A percentile compares a stretch with the other conserved stretches of the same genome.
Evolutionary conservation across 2,888 invertebrate genomes (phyloP).

Genomic region (Penaeus monodon): DNA sequence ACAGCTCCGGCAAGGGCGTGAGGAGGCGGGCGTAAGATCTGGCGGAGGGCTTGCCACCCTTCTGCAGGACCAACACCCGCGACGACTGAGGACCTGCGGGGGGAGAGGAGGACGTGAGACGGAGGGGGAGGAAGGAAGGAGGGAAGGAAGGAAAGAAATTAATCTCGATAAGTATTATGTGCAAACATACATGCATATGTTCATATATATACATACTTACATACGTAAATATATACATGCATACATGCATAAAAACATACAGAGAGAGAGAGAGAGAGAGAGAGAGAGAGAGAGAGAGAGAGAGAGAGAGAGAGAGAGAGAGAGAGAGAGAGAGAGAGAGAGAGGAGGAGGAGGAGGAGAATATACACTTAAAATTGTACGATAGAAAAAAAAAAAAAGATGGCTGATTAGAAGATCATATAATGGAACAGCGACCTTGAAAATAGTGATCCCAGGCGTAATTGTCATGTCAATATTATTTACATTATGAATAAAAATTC

Average conservation of each 20-base stretch:
- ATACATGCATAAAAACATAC: neutral
- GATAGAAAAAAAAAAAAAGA: too few species aligned
- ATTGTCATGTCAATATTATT: too few species aligned
- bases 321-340: too few species aligned
- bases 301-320: too few species aligned
- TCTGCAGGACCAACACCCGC: conserved; percentile 56
- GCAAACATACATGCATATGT: neutral
- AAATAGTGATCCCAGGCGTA: too few species aligned
- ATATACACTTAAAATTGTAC: too few species aligned
- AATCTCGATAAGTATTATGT: neutral
- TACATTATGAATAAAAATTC: too few species aligned
- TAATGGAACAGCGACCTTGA: too few species aligned
- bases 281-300: too few species aligned
- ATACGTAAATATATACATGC: neutral
- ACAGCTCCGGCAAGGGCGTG: conserved; percentile 52
- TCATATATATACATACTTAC: neutral
- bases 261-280: too few species aligned
- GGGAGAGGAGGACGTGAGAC: neutral
- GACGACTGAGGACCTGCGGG: conserved; percentile 23
- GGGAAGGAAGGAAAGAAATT: neutral
- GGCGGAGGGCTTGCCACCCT: conserved; percentile 39
- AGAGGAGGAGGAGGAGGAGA: too few species aligned
- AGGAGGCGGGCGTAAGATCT: conserved; percentile 48
- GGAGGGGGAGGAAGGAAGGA: neutral
- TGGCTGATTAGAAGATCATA: too few species aligned